Evolutionary conservation across 2,888 invertebrate genomes (phyloP), one percentile per base, ranked within the genome.

Genomic region (Punctoribates punctum): DNA sequence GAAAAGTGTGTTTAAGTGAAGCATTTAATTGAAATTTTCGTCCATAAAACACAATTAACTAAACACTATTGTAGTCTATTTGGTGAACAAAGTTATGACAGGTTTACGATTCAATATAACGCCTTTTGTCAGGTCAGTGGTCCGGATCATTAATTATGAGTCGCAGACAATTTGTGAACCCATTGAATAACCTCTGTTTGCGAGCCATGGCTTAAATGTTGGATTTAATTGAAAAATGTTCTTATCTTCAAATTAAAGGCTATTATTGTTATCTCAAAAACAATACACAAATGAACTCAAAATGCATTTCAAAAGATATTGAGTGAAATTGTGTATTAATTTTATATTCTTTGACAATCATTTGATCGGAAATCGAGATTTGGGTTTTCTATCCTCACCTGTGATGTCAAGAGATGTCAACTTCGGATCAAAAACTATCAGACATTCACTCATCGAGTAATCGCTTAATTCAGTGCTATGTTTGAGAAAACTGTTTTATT

Each of bases 121-220:
- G 5, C 23, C 17, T 65, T 17, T 29, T 29, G 65, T 29, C 57
- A 57, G 29, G 2, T 1, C 65, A 65, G 15, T 34, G 65, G 65
- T 65, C 29, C 65, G 34, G 29, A 65, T 65, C 65, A 65, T 65
- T 65, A 65, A 65, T 65, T 65, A 65, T 34, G 9, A 17, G 29
- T 57, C 57, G 25, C 9, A 9, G 11, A 17, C 34, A 60, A 23
- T 60, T 60, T 8, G n/a, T 60, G 60, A 60, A 60, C 9, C 27
- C 17, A 27, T 29, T 11, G 17, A 29, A 29, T 27, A 29, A 29
- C 65, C 65, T 65, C 65, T 65, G 23, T 8, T 57, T 57, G 57
- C 8, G 23, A 57, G 57, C 20, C 23, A 23, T 57, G 48, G n/a
- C 48, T 48, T n/a, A 17, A 15, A 48, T 23, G 5, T 8, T 20